These are phyloP conservation scores for Allobates femoralis DNA, from an alignment of 2,797 vertebrate genomes.

Conservation along the genomic window DNA sequence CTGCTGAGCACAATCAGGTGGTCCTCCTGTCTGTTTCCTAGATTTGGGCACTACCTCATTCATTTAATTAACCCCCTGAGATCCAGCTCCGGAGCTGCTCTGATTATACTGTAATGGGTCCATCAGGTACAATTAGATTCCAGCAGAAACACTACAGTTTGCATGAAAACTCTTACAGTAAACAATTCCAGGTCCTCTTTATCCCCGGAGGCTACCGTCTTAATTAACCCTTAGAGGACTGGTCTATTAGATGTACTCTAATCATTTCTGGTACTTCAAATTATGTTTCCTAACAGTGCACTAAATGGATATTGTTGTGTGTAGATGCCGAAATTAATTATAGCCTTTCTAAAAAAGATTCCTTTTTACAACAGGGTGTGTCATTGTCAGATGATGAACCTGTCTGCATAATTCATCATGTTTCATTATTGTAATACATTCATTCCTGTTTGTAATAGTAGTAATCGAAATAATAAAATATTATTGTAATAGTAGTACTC, in stretches of 20 bases:
- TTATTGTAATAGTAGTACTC: not conserved
- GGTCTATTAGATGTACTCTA: conserved; percentile 65
- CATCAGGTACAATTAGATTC: conserved; percentile 88
- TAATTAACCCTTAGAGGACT: conserved; percentile 84
- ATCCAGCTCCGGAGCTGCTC: conserved; percentile 74
- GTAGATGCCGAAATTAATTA: conserved; percentile 35
- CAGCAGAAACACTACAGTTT: conserved; percentile 80
- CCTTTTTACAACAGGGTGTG: not conserved
- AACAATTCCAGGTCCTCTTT: conserved; percentile 82
- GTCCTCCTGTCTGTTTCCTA: conserved; percentile 70
- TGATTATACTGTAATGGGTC: conserved; percentile 83
- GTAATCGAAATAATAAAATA: not conserved
- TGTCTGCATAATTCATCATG: not conserved
- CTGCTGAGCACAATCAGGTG: conserved; percentile 68
- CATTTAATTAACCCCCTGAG: conserved; percentile 87
- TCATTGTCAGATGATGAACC: not conserved
- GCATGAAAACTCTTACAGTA: conserved; percentile 84
- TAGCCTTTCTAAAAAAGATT: not conserved
- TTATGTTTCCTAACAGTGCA: conserved; percentile 30
- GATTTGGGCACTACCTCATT: conserved; percentile 71
- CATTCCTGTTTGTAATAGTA: not conserved
- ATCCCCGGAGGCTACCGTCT: conserved; percentile 69
- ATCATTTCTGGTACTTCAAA: not conserved
- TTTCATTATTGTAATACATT: not conserved
- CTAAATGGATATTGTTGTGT: conserved; percentile 20